Evolutionary conservation across 1,140 invertebrate genomes (phyloP).

Genomic region (Drosophila mayri): DNA sequence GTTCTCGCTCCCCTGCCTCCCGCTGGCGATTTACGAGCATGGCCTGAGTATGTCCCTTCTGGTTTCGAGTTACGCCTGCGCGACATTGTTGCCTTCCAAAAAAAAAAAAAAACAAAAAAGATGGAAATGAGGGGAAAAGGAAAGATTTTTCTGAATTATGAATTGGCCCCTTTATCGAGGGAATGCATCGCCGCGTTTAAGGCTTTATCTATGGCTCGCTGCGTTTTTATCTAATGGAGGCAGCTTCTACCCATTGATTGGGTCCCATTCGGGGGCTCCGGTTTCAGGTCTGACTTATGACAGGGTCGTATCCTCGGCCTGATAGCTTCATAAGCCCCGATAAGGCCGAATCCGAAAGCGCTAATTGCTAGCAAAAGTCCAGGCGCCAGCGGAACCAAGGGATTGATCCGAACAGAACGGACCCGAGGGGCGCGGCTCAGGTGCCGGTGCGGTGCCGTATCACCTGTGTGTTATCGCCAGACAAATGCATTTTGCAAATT

Average conservation of each 20-base stretch:
- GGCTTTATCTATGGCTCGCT: conserved; percentile 69
- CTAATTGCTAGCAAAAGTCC: conserved; percentile 68
- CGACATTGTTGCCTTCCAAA: conserved; percentile 51
- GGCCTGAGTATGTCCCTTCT: conserved; percentile 65
- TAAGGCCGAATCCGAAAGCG: conserved; percentile 50
- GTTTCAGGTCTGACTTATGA: conserved; percentile 78
- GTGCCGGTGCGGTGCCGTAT: conserved; percentile 49
- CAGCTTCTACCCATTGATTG: conserved; percentile 73
- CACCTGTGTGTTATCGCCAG: conserved; percentile 80
- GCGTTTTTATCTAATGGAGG: conserved; percentile 75
- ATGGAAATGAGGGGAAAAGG: neutral
- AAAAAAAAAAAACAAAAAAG: neutral
- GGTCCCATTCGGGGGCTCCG: conserved; percentile 52
- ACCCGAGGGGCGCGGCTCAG: conserved; percentile 43
- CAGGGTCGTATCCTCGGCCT: conserved; percentile 52
- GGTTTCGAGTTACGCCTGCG: conserved; percentile 79
- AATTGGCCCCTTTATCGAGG: conserved; percentile 64
- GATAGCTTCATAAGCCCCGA: conserved; percentile 77
- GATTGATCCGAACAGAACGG: conserved; percentile 3
- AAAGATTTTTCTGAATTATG: conserved; percentile 58
- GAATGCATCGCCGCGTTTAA: conserved; percentile 69
- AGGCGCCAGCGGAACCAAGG: conserved; percentile 58
- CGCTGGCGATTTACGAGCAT: conserved; percentile 71
- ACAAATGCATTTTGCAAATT: conserved; percentile 84
- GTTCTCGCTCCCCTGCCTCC: conserved; percentile 22